A percentile compares a stretch with the other conserved stretches of the same genome.
Evolutionary conservation across 2,888 invertebrate species (phyloP).

Genomic region (Agrotis ipsilon): DNA sequence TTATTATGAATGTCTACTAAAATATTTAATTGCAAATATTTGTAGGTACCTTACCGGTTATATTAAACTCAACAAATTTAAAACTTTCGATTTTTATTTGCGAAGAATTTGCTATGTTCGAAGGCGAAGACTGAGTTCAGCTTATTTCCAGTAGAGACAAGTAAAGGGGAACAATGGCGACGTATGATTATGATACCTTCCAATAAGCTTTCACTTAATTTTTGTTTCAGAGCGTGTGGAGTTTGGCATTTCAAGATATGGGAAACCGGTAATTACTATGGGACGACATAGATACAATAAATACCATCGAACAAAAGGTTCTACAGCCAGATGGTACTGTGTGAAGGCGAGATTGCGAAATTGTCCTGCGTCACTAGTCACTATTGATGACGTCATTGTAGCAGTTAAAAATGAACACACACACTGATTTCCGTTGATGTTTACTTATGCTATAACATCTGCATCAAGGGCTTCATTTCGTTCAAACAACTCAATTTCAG

Average conservation of each 20-base stretch:
- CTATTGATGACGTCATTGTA: conserved; percentile 18
- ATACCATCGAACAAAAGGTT: conserved; percentile 52
- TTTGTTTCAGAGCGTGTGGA: conserved; percentile 22
- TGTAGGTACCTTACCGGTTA: no score
- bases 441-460: no score
- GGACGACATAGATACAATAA: conserved; percentile 47
- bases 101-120: no score
- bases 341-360: conserved; percentile 59
- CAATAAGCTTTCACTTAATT: background rate
- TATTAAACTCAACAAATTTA: no score
- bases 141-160: no score
- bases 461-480: no score
- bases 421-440: background rate
- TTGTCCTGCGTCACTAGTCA: conserved; percentile 63
- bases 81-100: no score
- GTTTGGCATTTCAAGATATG: conserved; percentile 38
- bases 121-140: background rate
- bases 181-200: background rate
- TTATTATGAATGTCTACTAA: no score
- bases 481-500: no score
- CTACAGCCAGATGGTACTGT: conserved; percentile 67
- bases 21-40: no score
- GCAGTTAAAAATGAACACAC: conserved; percentile 20
- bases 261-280: conserved; percentile 47
- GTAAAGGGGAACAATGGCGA: no score